Evolutionary conservation across 2,888 invertebrate genomes (phyloP), one percentile per base, ranked within the genome.

Genomic region (Salticus scenicus): DNA sequence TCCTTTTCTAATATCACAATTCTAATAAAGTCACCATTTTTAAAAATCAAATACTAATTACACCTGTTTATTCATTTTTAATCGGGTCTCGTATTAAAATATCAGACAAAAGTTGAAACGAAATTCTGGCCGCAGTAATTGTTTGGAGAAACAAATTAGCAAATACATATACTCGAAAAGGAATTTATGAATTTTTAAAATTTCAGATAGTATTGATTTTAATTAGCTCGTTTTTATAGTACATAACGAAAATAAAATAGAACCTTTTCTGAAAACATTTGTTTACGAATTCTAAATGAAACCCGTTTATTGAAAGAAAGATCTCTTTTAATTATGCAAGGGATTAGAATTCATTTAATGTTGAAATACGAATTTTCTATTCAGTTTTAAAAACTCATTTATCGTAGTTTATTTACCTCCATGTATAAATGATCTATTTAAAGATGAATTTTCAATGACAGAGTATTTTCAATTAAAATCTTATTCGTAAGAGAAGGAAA

Each of bases 311-410:
- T 17, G 24, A 12, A 24, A 10, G 7, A 37, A 37, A 57, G 57
- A 4, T 57, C 4, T 1, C 24, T 24, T 17, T 57, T 57, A 57
- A 57, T 57, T 57, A 57, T 57, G 57, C 4, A 20, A 20, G 8
- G 57, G 57, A 24, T 57, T 57, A 57, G 24, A 57, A 1, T 57
- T 57, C 57, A 57, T 57, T 57, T 57, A 57, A 57, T 57, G 20
- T 57, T 12, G 57, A 24, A 57, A 37, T 7, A 8, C 24, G 24
- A 47, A 57, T 17, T 7, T 20, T 57, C 24, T 1, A 24, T 24
- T 24, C 24, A 24, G 57, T 57, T 57, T 57, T 20, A 5, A 57
- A 37, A 57, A 57, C 57, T 57, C 57, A 57, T 57, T 57, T 57
- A 24, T 57, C 20, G 4, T 12, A 24, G 57, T 57, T 57, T 57